phyloP scores from a whole-genome alignment of 2,113 vertebrate genomes.

The Polypterus bichir region DNA sequence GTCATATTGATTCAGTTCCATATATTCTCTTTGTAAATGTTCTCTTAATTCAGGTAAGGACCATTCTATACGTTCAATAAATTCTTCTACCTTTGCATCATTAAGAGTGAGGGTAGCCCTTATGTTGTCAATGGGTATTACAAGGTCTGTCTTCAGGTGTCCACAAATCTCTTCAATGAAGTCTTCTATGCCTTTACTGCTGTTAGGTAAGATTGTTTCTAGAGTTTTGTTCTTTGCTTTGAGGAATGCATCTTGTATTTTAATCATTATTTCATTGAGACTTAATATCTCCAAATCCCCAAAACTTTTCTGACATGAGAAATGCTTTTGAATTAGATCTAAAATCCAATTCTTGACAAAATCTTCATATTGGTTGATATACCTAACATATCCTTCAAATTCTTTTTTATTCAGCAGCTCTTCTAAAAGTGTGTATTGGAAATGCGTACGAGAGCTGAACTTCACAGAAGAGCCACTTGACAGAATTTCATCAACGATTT shows the following conservation, averaged over 20 bases:
- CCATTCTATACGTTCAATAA: conserved; percentile 33
- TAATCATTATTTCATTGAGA: conserved; percentile 38
- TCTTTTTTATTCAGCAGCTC: conserved; percentile 11
- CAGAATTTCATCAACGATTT: conserved; percentile 21
- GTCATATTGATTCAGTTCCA: conserved; percentile 4
- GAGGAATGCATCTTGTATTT: conserved; percentile 28
- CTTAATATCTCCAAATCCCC: conserved; percentile 28
- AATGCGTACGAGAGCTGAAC: conserved; percentile 10
- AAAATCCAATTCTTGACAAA: conserved; percentile 32
- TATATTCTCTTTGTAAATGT: conserved; percentile 29
- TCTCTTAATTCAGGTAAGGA: conserved; percentile 28
- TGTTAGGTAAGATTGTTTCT: conserved; percentile 10
- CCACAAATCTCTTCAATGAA: conserved; percentile 34
- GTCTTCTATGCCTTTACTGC: conserved; percentile 26
- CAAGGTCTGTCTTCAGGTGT: conserved; percentile 28
- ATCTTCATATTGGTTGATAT: conserved; percentile 8
- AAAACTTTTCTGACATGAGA: conserved; percentile 26
- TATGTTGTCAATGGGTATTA: conserved; percentile 21
- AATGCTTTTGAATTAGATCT: conserved; percentile 25
- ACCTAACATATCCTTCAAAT: conserved; percentile 9
- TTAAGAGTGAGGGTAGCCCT: conserved; percentile 36
- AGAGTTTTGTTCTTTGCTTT: conserved; percentile 12
- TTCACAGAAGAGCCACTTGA: conserved; percentile 4
- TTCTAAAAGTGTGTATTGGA: conserved; percentile 18
- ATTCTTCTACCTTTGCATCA: conserved; percentile 33